Percentiles rank a stretch among this genome's conserved stretches.
Conservation (phyloP, 2,888 invertebrate species). For the Dysmachus trigonus region DNA sequence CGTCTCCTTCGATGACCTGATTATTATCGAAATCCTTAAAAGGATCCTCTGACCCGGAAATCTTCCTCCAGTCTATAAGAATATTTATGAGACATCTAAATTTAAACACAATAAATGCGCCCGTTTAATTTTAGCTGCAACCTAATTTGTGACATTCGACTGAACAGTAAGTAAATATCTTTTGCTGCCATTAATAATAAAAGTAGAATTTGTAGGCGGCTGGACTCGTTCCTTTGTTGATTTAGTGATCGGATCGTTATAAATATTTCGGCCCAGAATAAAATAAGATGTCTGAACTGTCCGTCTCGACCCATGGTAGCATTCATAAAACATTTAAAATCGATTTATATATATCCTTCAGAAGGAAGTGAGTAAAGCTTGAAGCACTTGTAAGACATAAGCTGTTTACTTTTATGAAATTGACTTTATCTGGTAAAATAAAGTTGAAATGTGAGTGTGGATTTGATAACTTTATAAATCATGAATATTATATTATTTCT, state of each 20-base stretch:
- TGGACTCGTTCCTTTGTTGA: not conserved
- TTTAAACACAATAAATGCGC: not conserved
- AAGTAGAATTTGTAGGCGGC: not conserved
- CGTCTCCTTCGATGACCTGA: not conserved
- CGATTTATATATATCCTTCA: not conserved
- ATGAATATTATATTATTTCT: too few species aligned
- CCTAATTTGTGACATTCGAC: not conserved
- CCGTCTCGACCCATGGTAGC: not conserved
- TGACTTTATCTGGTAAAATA: too few species aligned
- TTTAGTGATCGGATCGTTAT: not conserved
- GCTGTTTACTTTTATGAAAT: too few species aligned
- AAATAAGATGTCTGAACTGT: not conserved
- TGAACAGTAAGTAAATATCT: not conserved
- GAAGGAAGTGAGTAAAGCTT: too few species aligned
- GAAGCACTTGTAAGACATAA: too few species aligned
- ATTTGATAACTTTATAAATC: too few species aligned
- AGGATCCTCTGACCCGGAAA: not conserved
- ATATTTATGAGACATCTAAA: not conserved
- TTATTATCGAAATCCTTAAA: not conserved
- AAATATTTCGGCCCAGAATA: not conserved
- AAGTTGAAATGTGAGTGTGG: too few species aligned
- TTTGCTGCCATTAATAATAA: not conserved
- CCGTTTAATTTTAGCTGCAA: not conserved
- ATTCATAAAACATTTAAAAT: not conserved
- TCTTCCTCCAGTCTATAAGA: not conserved